These are phyloP conservation scores for Datnioides undecimradiatus DNA, from an alignment of 2,113 vertebrate species.

Conservation along the genomic window DNA sequence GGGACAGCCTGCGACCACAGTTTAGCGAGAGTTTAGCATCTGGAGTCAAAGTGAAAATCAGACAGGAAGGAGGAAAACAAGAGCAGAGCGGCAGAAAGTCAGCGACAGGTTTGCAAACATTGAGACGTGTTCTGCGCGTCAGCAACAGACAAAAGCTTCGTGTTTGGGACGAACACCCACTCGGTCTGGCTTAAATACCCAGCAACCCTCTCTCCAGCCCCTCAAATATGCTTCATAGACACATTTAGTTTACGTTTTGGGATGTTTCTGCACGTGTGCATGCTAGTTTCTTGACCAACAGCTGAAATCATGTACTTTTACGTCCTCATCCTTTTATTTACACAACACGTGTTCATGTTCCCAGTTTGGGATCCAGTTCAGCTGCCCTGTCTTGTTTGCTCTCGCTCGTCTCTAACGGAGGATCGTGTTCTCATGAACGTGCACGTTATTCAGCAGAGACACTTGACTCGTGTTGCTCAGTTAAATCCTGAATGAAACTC, in stretches of 20 bases:
- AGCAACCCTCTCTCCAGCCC: background rate
- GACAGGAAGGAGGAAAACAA: conserved; percentile 38
- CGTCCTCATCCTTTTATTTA: too few relatives aligned
- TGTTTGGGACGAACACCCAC: conserved; percentile 3
- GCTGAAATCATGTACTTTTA: too few relatives aligned
- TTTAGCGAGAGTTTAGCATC: background rate
- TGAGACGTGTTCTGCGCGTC: conserved; percentile 21
- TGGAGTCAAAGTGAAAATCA: conserved; percentile 18
- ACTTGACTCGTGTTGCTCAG: too few relatives aligned
- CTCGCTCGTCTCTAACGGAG: too few relatives aligned
- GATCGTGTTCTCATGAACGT: too few relatives aligned
- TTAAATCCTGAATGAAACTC: background rate
- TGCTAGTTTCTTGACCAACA: too few relatives aligned
- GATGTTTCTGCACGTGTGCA: background rate
- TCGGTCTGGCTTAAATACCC: background rate
- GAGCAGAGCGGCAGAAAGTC: conserved; percentile 18
- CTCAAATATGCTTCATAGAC: background rate
- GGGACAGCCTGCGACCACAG: background rate
- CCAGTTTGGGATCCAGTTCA: too few relatives aligned
- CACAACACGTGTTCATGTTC: too few relatives aligned
- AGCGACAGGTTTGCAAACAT: conserved; percentile 49
- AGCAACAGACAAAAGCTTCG: conserved; percentile 6
- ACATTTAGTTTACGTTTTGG: background rate
- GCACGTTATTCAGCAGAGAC: too few relatives aligned
- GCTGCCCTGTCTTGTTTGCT: too few relatives aligned